Conservation (phyloP, 2,797 vertebrate genomes). For the Gymnopithys bicolor region DNA sequence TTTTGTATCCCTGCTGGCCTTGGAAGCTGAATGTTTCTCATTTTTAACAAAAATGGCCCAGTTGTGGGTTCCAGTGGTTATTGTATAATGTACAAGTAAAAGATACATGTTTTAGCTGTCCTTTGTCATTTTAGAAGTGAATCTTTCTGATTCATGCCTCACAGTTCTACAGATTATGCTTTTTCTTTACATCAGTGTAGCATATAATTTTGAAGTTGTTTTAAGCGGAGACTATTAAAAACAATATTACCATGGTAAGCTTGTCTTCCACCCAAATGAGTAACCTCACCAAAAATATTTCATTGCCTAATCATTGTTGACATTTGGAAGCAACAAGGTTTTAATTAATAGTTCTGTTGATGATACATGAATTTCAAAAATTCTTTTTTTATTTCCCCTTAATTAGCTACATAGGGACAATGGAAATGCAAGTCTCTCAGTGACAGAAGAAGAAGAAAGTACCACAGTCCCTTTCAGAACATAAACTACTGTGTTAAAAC, state of each 20-base stretch:
- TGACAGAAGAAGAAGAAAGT: neutral
- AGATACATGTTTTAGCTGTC: neutral
- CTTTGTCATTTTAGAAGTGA: neutral
- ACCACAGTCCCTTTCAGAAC: neutral
- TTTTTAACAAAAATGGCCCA: neutral
- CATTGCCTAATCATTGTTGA: neutral
- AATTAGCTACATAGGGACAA: neutral
- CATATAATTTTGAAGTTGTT: neutral
- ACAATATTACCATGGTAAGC: neutral
- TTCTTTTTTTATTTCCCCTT: constrained; percentile 6
- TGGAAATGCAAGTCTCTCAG: neutral
- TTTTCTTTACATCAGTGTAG: neutral
- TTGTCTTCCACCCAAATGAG: neutral
- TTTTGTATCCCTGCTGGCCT: neutral
- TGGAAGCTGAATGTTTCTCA: neutral
- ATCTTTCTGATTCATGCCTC: neutral
- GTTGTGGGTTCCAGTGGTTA: neutral
- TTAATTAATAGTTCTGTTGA: constrained; percentile 17
- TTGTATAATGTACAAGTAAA: neutral
- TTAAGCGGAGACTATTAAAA: neutral
- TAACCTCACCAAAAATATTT: neutral
- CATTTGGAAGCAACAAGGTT: neutral
- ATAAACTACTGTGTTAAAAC: neutral
- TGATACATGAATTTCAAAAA: neutral
- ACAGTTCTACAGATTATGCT: neutral